These are phyloP conservation scores for Pedetes capensis DNA, from an alignment of 2,113 vertebrate species.

Conservation along the genomic window DNA sequence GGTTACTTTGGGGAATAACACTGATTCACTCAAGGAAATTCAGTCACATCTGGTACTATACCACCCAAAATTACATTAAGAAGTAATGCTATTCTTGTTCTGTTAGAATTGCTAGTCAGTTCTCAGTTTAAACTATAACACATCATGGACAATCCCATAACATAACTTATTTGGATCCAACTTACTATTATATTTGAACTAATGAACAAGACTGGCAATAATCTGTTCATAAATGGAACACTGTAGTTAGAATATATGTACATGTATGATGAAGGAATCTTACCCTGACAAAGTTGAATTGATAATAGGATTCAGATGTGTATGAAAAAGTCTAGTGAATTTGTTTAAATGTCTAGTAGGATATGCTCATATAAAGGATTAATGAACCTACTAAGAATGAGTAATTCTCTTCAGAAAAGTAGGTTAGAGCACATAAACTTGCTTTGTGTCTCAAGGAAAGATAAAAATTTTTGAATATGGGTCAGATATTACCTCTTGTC, in stretches of 20 bases:
- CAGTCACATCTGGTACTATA: background rate
- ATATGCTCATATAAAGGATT: background rate
- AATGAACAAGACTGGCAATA: background rate
- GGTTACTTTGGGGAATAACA: background rate
- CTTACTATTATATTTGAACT: background rate
- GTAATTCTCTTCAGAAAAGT: background rate
- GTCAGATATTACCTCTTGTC: background rate
- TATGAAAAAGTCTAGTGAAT: background rate
- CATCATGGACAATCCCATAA: background rate
- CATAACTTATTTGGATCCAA: background rate
- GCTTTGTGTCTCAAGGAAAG: background rate
- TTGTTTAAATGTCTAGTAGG: background rate
- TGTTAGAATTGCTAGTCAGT: background rate
- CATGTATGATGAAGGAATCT: background rate
- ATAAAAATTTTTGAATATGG: background rate
- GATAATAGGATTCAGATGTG: background rate
- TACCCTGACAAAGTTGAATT: background rate
- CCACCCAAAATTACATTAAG: background rate
- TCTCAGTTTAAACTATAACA: background rate
- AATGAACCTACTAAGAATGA: background rate
- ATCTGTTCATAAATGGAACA: background rate
- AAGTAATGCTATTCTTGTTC: background rate
- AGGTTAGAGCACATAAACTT: background rate
- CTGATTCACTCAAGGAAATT: background rate
- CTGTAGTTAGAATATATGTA: background rate